Percentiles rank a stretch among this genome's conserved stretches.
These are phyloP conservation scores for Ophioninae sp. DNA, from an alignment of 2,888 invertebrate genomes.

Conservation along the genomic window DNA sequence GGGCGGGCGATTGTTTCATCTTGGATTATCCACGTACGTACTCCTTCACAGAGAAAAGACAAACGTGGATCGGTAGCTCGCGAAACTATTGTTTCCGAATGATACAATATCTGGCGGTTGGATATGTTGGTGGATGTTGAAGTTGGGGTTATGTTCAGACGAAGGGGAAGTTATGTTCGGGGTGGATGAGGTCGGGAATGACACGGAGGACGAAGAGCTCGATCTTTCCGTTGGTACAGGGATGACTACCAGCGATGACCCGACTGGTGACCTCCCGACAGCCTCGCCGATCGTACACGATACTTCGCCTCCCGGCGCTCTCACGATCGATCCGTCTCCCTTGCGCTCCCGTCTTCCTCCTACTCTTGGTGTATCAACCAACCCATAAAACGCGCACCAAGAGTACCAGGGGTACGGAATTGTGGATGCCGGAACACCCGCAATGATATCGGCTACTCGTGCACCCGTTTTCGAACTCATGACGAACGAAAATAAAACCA, in stretches of 20 bases:
- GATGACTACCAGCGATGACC: constrained; percentile 56
- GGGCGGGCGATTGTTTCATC: constrained; percentile 59
- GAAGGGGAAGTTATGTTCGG: constrained; percentile 61
- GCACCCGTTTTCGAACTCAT: not conserved
- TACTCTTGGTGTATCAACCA: not conserved
- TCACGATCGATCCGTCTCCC: constrained; percentile 65
- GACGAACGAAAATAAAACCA: not conserved
- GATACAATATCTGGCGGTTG: not conserved
- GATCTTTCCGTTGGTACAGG: constrained; percentile 52
- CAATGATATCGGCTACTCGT: constrained; percentile 5
- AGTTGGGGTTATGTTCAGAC: not conserved
- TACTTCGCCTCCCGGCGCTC: constrained; percentile 40
- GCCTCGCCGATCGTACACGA: constrained; percentile 41
- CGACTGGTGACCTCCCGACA: constrained; percentile 73
- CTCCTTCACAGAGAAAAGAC: constrained; percentile 8
- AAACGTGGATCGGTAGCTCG: not conserved
- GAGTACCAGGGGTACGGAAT: constrained; percentile 46
- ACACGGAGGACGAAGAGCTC: constrained; percentile 50
- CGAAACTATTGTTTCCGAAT: not conserved
- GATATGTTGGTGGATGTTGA: too few species aligned
- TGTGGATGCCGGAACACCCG: constrained; percentile 47
- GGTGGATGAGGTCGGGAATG: too few species aligned
- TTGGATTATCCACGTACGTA: constrained; percentile 52
- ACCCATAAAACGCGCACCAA: too few species aligned
- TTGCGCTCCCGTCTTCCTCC: constrained; percentile 29